A percentile compares a stretch with the other conserved stretches of the same genome.
Evolutionary conservation across 1,140 invertebrate genomes (phyloP).

Genomic region (Charaxes varanes): DNA sequence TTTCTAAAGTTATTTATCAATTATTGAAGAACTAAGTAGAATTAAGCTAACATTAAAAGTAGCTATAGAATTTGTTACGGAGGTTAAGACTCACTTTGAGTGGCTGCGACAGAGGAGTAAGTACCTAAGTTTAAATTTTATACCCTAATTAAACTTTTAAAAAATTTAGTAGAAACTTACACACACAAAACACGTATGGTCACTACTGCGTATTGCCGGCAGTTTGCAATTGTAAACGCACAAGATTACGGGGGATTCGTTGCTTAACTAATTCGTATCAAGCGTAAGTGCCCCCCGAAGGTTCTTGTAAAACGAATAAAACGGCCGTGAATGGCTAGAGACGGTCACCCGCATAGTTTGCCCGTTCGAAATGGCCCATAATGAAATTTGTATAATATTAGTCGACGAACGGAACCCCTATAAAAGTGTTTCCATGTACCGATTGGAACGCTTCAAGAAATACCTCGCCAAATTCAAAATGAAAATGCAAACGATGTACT

Average conservation of each 20-base stretch:
- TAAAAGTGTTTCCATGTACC: conserved; percentile 55
- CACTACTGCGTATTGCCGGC: conserved; percentile 37
- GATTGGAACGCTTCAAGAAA: conserved; percentile 36
- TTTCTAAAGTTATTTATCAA: too few species aligned
- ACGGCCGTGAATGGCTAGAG: conserved; percentile 27
- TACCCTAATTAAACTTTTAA: too few species aligned
- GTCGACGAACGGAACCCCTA: conserved; percentile 24
- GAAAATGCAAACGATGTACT: conserved; percentile 53
- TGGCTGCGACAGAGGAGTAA: too few species aligned
- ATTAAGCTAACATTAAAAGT: too few species aligned
- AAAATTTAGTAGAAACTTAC: conserved; percentile 42
- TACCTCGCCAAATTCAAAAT: conserved; percentile 35
- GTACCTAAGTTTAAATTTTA: too few species aligned
- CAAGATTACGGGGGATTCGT: conserved; percentile 42
- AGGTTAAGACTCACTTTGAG: too few species aligned
- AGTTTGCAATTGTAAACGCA: conserved; percentile 58
- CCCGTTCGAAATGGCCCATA: conserved; percentile 45
- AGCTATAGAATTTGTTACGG: too few species aligned
- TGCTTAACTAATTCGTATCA: conserved; percentile 61
- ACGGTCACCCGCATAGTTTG: conserved; percentile 29
- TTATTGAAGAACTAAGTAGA: too few species aligned
- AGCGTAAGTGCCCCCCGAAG: conserved; percentile 40
- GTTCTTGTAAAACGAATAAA: conserved; percentile 37
- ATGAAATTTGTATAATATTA: conserved; percentile 55
- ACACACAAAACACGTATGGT: conserved; percentile 41